phyloP scores from a whole-genome alignment of 2,113 vertebrate genomes.

The Ophiodon elongatus region DNA sequence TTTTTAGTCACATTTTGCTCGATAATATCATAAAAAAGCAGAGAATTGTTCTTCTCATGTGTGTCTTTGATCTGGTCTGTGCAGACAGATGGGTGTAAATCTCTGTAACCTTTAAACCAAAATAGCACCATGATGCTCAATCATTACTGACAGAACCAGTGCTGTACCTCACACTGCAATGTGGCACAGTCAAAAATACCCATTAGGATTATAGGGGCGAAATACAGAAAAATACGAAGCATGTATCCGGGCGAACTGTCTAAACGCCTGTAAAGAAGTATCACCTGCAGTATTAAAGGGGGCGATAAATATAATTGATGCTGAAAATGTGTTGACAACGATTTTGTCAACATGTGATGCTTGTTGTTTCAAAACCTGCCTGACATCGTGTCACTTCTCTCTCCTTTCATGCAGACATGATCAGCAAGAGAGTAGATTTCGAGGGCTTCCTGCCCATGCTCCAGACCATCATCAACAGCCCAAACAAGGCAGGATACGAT shows the following conservation, averaged over 20 bases:
- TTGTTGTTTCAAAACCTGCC: no score
- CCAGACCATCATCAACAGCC: slow-evolving; percentile 95
- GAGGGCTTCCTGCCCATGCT: slow-evolving; percentile 97
- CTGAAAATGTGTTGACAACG: not conserved
- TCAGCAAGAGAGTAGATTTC: slow-evolving; percentile 94
- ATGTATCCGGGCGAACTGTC: not conserved
- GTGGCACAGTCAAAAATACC: not conserved
- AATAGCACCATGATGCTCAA: not conserved
- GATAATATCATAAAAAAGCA: not conserved
- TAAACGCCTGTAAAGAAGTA: not conserved
- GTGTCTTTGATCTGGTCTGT: not conserved
- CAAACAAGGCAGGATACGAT: slow-evolving; percentile 92
- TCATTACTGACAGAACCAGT: not conserved
- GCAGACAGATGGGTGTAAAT: not conserved
- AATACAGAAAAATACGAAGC: not conserved
- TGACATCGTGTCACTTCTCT: not conserved
- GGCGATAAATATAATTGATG: not conserved
- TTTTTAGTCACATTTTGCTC: not conserved
- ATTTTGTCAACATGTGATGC: no score
- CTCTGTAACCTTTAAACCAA: slow-evolving; percentile 4
- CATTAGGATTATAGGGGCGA: not conserved
- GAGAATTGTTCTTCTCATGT: not conserved
- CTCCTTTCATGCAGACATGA: slow-evolving; percentile 86
- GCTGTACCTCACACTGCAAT: not conserved
- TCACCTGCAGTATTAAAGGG: not conserved